phyloP scores from a whole-genome alignment of 2,797 vertebrate genomes.

The Chloroceryle amazona region DNA sequence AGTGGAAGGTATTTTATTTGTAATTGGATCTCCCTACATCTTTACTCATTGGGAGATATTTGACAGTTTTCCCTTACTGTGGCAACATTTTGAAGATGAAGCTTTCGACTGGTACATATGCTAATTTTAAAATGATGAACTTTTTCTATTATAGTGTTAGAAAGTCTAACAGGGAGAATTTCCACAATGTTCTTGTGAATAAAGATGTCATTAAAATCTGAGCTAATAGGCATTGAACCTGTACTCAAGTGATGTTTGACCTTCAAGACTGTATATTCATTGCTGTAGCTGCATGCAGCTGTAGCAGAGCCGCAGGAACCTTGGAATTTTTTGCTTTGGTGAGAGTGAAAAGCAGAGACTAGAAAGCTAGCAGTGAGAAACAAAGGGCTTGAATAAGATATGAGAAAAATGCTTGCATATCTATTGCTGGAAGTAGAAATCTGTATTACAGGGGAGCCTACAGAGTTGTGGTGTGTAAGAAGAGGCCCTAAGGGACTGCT shows the following conservation, averaged over 20 bases:
- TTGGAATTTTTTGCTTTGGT: neutral
- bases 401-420: neutral
- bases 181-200: neutral
- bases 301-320: neutral
- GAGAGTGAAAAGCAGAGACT: neutral
- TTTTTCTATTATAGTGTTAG: neutral
- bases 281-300: neutral
- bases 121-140: neutral
- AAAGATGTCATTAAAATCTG: slow-evolving; percentile 19
- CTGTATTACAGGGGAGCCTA: neutral
- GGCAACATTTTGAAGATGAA: neutral
- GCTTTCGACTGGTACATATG: neutral
- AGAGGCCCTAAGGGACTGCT: neutral
- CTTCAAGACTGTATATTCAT: neutral
- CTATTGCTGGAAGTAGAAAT: neutral
- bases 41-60: neutral
- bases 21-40: neutral
- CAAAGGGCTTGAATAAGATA: slow-evolving; percentile 14
- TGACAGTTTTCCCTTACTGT: neutral
- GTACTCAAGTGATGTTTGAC: neutral
- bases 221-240: neutral
- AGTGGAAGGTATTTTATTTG: neutral
- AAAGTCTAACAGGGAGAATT: neutral
- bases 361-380: neutral
- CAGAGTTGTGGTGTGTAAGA: neutral